Base-by-base conservation (phyloP, 92 coral and sea anemone species). In the Micromussa lordhowensis region DNA sequence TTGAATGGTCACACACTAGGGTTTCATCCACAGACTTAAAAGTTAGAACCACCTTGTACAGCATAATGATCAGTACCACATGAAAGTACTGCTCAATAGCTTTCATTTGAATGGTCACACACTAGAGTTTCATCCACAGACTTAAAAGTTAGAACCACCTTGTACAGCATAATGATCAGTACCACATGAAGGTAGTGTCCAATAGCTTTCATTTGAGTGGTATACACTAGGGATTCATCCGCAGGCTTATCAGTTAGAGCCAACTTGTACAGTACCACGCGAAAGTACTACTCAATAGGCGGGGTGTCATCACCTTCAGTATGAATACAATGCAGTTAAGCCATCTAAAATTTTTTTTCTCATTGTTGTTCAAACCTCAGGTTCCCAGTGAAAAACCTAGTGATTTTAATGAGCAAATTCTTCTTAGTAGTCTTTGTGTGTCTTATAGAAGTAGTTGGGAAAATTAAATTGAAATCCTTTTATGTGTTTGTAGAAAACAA, bases 401-500 rank as follows among this genome's bases (percentile, higher is more conserved):
- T 44, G 51, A 8, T 44, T 44, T 44, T 44, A 44, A 44, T 44
- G 51, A 44, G 1, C 51, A 44, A 26, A 26, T 69, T 29, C 36
- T 69, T 40, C 4, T 28, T 69, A 69, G 16, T 0, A 29, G 7
- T 29, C 75, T 18, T 1, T 34, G 15, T 30, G 11, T 1, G 7
- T 69, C 35, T 69, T 29, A 10, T 10, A 9, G 1, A 9, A 4
- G 5, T 0, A 12, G 35, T 69, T 69, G 74, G 15, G 32, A 69
- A 38, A 69, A 69, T 4, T 28, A 28, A 29, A 24, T 32, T 8
- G 69, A 21, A 4, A n/a, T 22, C 29, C 31, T 31, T 34, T 17
- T 29, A n/a, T n/a, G 4, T 77, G 55, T 81, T 30, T 69, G 13
- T 82, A 96, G 99, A 83, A 96, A 96, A 87, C 99, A 97, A 88